Evolutionary conservation across 2,113 vertebrate genomes (phyloP).

Genomic region (Hippopotamus amphibius): DNA sequence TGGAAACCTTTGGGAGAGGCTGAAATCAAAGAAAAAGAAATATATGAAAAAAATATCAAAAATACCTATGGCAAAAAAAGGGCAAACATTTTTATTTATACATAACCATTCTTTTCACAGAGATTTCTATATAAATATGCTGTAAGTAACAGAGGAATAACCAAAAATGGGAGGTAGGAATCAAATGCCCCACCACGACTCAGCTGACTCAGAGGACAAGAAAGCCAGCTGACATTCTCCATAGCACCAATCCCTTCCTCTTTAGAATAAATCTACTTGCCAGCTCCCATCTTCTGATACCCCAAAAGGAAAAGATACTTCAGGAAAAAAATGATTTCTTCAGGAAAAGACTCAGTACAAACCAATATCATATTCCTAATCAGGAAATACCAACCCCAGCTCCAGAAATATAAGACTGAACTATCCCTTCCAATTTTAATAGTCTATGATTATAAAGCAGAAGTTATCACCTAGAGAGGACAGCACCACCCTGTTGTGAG

Average conservation of each 20-base stretch:
- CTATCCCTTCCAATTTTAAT: slow-evolving; percentile 8
- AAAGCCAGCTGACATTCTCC: neutral
- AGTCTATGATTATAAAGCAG: neutral
- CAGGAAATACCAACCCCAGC: neutral
- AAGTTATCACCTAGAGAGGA: neutral
- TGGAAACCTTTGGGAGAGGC: neutral
- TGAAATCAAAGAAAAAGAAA: slow-evolving; percentile 15
- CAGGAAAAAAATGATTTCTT: neutral
- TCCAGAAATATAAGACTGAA: neutral
- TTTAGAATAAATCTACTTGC: neutral
- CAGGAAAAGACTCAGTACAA: neutral
- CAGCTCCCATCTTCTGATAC: neutral
- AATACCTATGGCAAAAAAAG: neutral
- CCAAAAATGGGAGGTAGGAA: neutral
- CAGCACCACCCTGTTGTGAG: neutral
- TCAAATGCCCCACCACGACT: neutral
- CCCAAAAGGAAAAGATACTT: slow-evolving; percentile 14
- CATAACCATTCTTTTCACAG: neutral
- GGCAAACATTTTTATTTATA: neutral
- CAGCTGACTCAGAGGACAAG: neutral
- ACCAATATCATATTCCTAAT: neutral
- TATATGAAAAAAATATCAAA: neutral
- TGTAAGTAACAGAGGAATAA: neutral
- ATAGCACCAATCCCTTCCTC: neutral
- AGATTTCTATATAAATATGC: neutral